Percentiles rank a stretch among this genome's conserved stretches.
Evolutionary conservation across 1,140 invertebrate genomes (phyloP).

Genomic region (Bombus picipes): DNA sequence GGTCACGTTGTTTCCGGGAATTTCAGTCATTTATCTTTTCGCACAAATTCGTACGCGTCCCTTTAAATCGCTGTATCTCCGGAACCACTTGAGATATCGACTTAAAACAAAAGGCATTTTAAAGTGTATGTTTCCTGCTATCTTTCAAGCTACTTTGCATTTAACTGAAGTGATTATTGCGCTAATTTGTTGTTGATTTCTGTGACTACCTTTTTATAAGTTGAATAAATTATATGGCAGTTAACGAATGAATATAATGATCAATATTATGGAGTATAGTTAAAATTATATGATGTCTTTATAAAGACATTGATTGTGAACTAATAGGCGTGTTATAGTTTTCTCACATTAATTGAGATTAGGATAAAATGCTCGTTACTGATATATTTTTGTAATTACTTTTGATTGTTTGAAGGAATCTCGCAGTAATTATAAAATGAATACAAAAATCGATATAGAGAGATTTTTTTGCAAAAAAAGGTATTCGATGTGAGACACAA

Average conservation of each 20-base stretch:
- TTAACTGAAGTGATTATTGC: neutral
- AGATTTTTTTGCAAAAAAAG: too few species aligned
- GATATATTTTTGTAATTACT: too few species aligned
- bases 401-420: too few species aligned
- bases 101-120: neutral
- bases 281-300: neutral
- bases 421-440: too few species aligned
- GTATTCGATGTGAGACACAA: too few species aligned
- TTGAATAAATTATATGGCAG: neutral
- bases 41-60: too few species aligned
- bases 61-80: neutral
- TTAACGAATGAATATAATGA: neutral
- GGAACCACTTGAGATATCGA: neutral
- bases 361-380: too few species aligned
- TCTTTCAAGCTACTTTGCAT: neutral
- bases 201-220: neutral
- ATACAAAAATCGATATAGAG: too few species aligned
- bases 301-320: neutral
- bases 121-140: neutral
- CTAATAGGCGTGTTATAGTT: neutral
- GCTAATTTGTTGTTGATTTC: neutral
- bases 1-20: neutral
- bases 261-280: neutral
- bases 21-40: neutral
- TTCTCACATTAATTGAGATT: too few species aligned